Conservation (phyloP, 1,140 invertebrate genomes). For the Tetranychus cinnabarinus region DNA sequence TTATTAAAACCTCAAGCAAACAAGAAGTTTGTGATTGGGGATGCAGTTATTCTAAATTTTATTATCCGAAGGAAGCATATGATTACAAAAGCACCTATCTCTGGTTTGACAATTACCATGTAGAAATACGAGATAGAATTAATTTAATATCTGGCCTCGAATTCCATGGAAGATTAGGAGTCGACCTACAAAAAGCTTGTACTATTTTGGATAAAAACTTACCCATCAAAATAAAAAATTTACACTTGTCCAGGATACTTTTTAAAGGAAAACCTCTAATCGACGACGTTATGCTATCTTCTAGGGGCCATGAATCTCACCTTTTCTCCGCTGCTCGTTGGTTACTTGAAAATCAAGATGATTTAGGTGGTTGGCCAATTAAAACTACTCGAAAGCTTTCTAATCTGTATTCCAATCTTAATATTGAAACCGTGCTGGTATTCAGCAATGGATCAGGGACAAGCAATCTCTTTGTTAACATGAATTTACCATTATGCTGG, state of each 20-base stretch:
- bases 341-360: slow-evolving; percentile 68
- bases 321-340: slow-evolving; percentile 80
- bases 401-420: slow-evolving; percentile 29
- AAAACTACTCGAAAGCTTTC: slow-evolving; percentile 51
- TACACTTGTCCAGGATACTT: slow-evolving; percentile 33
- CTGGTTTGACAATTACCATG: slow-evolving; percentile 92
- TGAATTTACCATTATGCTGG: slow-evolving; percentile 62
- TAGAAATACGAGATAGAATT: slow-evolving; percentile 76
- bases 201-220: slow-evolving; percentile 34
- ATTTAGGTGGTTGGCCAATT: slow-evolving; percentile 66
- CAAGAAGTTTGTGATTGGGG: slow-evolving; percentile 57
- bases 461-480: slow-evolving; percentile 73
- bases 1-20: slow-evolving; percentile 22
- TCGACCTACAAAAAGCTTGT: slow-evolving; percentile 75
- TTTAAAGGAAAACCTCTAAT: slow-evolving; percentile 49
- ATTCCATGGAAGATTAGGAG: slow-evolving; percentile 21
- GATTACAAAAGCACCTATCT: slow-evolving; percentile 67
- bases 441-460: slow-evolving; percentile 92
- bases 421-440: slow-evolving; percentile 70
- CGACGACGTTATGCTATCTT: slow-evolving; percentile 57
- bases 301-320: slow-evolving; percentile 56
- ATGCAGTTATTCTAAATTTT: slow-evolving; percentile 77
- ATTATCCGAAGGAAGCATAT: slow-evolving; percentile 62
- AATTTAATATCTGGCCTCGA: slow-evolving; percentile 79
- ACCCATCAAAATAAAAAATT: slow-evolving; percentile 30